phyloP scores from a whole-genome alignment of 2,797 vertebrate species.

The Coilia nasus region DNA sequence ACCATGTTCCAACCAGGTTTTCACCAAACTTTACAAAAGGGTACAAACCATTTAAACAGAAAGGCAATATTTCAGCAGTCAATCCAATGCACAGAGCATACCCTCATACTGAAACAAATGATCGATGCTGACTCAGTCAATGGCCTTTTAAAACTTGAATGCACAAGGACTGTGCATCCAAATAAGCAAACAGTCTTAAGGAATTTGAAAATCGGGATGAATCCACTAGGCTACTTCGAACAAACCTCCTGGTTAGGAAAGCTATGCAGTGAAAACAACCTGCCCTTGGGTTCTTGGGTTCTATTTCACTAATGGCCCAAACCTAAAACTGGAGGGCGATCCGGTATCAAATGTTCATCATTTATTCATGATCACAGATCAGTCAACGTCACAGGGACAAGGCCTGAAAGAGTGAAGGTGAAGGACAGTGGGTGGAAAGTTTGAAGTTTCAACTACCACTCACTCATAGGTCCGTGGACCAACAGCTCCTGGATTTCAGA shows the following conservation, averaged over 20 bases:
- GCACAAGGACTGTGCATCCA: not conserved
- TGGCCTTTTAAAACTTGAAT: too few relatives aligned
- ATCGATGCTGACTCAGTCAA: too few relatives aligned
- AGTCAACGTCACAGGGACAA: conserved; percentile 12
- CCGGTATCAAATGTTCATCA: conserved; percentile 57
- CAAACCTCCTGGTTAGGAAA: not conserved
- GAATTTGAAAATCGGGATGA: too few relatives aligned
- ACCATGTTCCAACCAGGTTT: too few relatives aligned
- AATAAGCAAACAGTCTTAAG: not conserved
- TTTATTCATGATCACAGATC: conserved; percentile 59
- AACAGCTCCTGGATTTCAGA: not conserved
- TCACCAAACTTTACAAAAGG: too few relatives aligned
- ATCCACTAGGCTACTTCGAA: too few relatives aligned
- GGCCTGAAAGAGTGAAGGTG: conserved; percentile 7
- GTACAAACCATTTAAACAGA: too few relatives aligned
- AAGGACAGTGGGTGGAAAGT: not conserved
- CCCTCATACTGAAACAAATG: too few relatives aligned
- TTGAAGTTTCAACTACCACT: not conserved
- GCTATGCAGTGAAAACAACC: conserved; percentile 27
- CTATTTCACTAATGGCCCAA: not conserved
- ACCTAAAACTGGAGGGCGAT: not conserved
- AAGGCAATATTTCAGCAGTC: too few relatives aligned
- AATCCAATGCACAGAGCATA: too few relatives aligned
- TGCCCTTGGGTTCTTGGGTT: conserved; percentile 36
- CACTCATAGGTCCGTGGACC: not conserved